Conservation (phyloP, 2,888 invertebrate genomes). For the Lobophora halterata region DNA sequence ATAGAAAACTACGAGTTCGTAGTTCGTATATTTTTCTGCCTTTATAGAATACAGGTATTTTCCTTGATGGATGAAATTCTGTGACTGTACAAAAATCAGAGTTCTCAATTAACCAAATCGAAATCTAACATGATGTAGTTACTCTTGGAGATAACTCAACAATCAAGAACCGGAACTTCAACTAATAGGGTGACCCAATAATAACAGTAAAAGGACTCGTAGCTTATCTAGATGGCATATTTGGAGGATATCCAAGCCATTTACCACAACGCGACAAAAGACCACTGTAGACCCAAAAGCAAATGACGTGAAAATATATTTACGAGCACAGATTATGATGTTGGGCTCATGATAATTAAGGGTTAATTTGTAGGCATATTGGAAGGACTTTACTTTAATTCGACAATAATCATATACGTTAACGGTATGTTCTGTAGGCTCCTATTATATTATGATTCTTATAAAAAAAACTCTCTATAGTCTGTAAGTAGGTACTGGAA, state of each 20-base stretch:
- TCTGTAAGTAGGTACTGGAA: no score
- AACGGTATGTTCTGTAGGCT: no score
- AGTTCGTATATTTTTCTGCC: no score
- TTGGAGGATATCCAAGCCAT: slow-evolving; percentile 73
- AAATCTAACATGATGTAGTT: slow-evolving; percentile 26
- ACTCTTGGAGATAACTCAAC: slow-evolving; percentile 32
- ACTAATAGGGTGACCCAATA: slow-evolving; percentile 49
- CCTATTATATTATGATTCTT: no score
- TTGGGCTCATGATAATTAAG: slow-evolving; percentile 22
- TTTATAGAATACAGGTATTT: not conserved
- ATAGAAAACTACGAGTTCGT: no score
- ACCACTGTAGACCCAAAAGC: slow-evolving; percentile 63
- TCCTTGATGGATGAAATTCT: no score
- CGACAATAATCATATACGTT: no score
- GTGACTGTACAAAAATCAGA: slow-evolving; percentile 14
- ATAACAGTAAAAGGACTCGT: slow-evolving; percentile 64
- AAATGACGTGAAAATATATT: slow-evolving; percentile 70
- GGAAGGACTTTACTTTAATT: no score
- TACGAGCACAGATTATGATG: slow-evolving; percentile 41
- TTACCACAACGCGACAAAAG: slow-evolving; percentile 64
- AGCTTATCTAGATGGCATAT: slow-evolving; percentile 71
- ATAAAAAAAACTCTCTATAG: no score
- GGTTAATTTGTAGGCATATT: no score
- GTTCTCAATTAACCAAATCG: slow-evolving; percentile 22
- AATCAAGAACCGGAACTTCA: slow-evolving; percentile 45